A percentile compares a stretch with the other conserved stretches of the same genome.
phyloP scores from a whole-genome alignment of 2,888 invertebrate species.

The Lepetodrilus schrolli region DNA sequence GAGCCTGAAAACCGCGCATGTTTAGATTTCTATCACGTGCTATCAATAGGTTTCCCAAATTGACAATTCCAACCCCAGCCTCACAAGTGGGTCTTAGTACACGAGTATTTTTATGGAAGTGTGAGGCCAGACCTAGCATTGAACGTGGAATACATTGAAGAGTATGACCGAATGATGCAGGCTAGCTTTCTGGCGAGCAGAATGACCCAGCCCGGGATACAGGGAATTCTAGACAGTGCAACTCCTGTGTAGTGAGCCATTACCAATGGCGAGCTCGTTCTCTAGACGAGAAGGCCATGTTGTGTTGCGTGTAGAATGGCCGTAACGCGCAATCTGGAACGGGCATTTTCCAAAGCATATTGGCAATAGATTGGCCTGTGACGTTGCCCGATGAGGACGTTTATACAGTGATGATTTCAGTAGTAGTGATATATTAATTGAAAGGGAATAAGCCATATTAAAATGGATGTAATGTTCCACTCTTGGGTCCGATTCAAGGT shows the following conservation, averaged over 20 bases:
- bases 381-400: conserved; percentile 8
- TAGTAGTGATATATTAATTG: background rate
- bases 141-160: conserved; percentile 13
- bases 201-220: background rate
- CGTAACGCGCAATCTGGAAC: background rate
- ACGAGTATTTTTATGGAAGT: conserved; percentile 26
- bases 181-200: too few species aligned
- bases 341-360: background rate
- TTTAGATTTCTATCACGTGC: conserved; percentile 41
- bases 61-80: conserved; percentile 32
- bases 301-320: background rate
- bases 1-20: conserved; percentile 42
- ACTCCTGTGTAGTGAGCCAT: conserved; percentile 9
- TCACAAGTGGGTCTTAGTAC: background rate
- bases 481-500: background rate
- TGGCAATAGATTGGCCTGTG: conserved; percentile 18
- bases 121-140: background rate
- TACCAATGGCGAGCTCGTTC: conserved; percentile 7
- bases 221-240: conserved; percentile 1
- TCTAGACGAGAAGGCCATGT: background rate
- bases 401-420: background rate
- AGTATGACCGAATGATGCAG: too few species aligned
- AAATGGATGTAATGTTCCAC: background rate
- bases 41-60: conserved; percentile 41
- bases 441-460: background rate